Evolutionary conservation across 2,888 invertebrate species (phyloP).

Genomic region (Drosophila percnosoma): DNA sequence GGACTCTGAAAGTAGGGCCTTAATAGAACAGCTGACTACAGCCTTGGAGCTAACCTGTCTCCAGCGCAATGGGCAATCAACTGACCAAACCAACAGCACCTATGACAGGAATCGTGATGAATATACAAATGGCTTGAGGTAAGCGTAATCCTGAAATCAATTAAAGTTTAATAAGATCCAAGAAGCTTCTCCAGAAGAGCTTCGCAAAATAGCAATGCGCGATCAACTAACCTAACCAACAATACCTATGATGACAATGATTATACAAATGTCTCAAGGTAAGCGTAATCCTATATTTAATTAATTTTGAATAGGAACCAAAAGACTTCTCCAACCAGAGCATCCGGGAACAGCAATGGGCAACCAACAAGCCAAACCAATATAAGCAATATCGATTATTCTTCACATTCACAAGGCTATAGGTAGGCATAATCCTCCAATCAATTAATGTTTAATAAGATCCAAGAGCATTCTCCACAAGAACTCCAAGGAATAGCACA

Average conservation of each 20-base stretch:
- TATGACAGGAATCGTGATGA: background rate
- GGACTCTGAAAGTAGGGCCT: conserved; percentile 40
- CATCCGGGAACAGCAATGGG: background rate
- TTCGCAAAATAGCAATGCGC: background rate
- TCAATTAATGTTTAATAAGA: background rate
- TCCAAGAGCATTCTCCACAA: background rate
- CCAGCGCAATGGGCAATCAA: background rate
- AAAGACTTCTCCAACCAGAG: too few relatives aligned
- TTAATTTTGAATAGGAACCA: too few relatives aligned
- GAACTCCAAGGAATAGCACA: background rate
- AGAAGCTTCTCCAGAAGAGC: background rate
- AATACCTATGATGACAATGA: background rate
- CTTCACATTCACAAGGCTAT: too few relatives aligned
- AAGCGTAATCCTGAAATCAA: background rate
- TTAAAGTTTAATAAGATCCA: too few relatives aligned
- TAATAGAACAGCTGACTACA: conserved; percentile 57
- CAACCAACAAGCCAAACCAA: background rate
- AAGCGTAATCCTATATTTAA: background rate
- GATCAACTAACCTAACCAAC: background rate
- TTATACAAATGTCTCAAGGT: background rate
- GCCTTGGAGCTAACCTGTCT: conserved; percentile 23
- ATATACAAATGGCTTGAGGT: background rate
- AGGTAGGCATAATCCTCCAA: background rate
- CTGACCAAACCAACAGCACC: background rate
- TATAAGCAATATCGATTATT: background rate